These are phyloP conservation scores for Macrocentrus cingulum DNA, from an alignment of 1,140 invertebrate species.

Conservation along the genomic window DNA sequence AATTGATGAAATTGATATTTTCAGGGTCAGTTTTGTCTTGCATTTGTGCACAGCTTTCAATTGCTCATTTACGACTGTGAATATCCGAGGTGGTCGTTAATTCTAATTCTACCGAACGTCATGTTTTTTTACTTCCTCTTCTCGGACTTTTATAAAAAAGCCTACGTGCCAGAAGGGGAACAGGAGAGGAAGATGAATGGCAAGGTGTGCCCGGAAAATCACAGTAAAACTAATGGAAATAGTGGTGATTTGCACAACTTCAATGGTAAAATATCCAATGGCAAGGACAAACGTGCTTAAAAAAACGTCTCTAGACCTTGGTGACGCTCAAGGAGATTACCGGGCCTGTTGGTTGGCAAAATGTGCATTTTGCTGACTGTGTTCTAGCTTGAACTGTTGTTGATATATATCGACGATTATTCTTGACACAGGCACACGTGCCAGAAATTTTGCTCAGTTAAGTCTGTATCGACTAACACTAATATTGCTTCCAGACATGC, in stretches of 20 bases:
- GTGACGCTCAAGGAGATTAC: too few relatives aligned
- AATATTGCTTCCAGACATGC: constrained; percentile 13
- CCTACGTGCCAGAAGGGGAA: constrained; percentile 55
- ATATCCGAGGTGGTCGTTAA: constrained; percentile 74
- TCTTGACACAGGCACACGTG: background rate
- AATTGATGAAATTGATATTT: constrained; percentile 30
- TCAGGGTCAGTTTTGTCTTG: constrained; percentile 76
- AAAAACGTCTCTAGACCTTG: background rate
- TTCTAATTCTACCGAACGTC: constrained; percentile 75
- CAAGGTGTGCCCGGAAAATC: constrained; percentile 18
- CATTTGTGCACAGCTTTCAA: constrained; percentile 78
- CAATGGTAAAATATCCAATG: constrained; percentile 30
- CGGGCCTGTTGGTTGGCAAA: too few relatives aligned
- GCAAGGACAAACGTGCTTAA: constrained; percentile 26
- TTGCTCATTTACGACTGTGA: constrained; percentile 82
- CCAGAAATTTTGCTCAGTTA: constrained; percentile 15
- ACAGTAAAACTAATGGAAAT: constrained; percentile 7
- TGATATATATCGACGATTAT: too few relatives aligned
- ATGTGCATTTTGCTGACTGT: too few relatives aligned
- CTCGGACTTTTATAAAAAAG: constrained; percentile 77
- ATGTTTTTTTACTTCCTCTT: constrained; percentile 81
- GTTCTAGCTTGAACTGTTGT: too few relatives aligned
- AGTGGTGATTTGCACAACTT: background rate
- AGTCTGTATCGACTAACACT: constrained; percentile 4
- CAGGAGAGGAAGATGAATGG: constrained; percentile 18